Evolutionary conservation across 1,140 invertebrate species (phyloP), one percentile per base, ranked within the genome.

Genomic region (Euwallacea fornicatus): DNA sequence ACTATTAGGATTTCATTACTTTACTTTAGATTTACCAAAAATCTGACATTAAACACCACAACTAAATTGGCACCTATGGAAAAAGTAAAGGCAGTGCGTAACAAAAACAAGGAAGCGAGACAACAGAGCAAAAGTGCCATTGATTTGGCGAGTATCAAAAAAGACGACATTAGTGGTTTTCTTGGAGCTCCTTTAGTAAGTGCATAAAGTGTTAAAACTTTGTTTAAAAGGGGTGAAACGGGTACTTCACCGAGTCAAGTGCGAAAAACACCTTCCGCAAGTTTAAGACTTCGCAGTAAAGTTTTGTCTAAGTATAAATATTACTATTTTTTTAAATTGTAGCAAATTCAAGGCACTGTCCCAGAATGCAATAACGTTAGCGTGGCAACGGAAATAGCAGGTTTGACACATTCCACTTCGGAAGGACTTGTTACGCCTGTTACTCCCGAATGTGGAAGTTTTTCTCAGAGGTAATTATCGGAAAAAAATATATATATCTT

Each of bases 111-210:
- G 55, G 77, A 80, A 41, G 7, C 8, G 8, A 79, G 79, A 69
- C 75, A 75, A 46, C 72, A 73, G 41, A 77, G 61, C 11, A 77
- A 74, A 74, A 73, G 68, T 59, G 44, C 71, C 6, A 75, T 50
- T 60, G 72, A 75, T 46, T 13, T 69, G 13, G 10, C 62, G 2
- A 61, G 16, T 42, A 10, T 13, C 7, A 13, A 16, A 44, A 33
- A 55, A 47, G 66, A 69, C 33, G 72, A 73, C 69, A 54, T 75
- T 9, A 75, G 70, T 41, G 73, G 69, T 60, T 79, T 68, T 69
- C 73, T 78, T 43, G 80, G 80, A 10, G 66, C 70, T 41, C 78
- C 78, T 16, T 56, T 81, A 69, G 79, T 81, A 56, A 56, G 16
- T 16, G 21, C 21, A 33, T 33, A 33, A 33, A 33, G 21, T 33